phyloP scores from a whole-genome alignment of 2,888 invertebrate species.

The Mamestra brassicae region DNA sequence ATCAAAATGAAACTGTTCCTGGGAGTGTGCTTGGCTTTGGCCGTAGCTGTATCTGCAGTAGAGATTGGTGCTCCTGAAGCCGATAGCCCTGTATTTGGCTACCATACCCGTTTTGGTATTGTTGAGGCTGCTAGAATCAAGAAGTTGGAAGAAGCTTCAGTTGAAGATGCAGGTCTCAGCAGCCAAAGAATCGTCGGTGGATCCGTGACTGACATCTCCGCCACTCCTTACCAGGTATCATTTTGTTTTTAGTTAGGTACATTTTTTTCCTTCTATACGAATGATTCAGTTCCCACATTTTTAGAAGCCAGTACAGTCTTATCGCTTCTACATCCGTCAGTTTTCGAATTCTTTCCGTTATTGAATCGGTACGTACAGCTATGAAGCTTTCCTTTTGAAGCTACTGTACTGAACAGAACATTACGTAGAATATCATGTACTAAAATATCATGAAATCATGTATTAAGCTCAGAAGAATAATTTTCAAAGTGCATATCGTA shows the following conservation, averaged over 20 bases:
- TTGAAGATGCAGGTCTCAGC: constrained; percentile 55
- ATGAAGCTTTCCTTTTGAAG: no score
- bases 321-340: no score
- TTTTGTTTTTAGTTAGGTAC: neutral
- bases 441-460: no score
- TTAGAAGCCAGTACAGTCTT: no score
- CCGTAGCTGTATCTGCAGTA: constrained; percentile 63
- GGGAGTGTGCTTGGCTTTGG: constrained; percentile 66
- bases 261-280: no score
- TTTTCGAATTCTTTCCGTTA: no score
- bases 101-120: constrained; percentile 77
- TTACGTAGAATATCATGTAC: no score
- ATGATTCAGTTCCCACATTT: no score
- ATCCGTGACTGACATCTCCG: constrained; percentile 67
- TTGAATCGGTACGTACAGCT: no score
- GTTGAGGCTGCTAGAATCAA: constrained; percentile 72
- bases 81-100: constrained; percentile 68
- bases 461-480: no score
- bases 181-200: constrained; percentile 77
- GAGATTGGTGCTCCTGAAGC: constrained; percentile 57
- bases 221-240: constrained; percentile 78
- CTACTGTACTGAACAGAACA: no score
- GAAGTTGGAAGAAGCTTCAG: constrained; percentile 67
- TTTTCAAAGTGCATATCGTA: no score
- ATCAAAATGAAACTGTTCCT: constrained; percentile 68